Base-by-base conservation (phyloP, 2,888 invertebrate genomes). In the Apamea sordens region DNA sequence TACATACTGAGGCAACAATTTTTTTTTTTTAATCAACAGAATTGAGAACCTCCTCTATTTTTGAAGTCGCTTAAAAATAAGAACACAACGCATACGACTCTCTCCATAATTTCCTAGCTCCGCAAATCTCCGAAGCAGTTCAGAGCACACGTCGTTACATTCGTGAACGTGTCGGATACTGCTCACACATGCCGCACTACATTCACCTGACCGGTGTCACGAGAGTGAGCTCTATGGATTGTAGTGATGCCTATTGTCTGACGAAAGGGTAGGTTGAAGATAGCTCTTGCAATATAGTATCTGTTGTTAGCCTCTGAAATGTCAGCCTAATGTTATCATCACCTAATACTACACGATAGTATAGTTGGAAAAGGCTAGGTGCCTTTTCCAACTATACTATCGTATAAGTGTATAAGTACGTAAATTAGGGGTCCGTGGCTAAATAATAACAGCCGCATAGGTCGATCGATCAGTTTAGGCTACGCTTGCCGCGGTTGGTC, bases 151-250 rank as follows among this genome's bases (percentile, higher is more conserved):
- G 64, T 74, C 68, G 56, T 70, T 24, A 47, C 71, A 73, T 83
- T 63, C 64, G 44, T 65, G 72, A 63, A 67, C 65, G 75, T 83
- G 65, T 76, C 86, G 65, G 56, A 73, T 28, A 47, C 18, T 41
- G 53, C 67, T 59, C 56, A 76, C 73, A 50, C 83, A 50, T 61
- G 44, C 59, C 68, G 59, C 28, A 70, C n/a, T 72, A 24, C 67
- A 67, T 71, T 53, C 70, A 75, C 13, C 59, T 86, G 78, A 65
- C 74, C 59, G 63, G 24, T 63, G 63, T 50, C 53, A 64, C 69
- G 36, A 65, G 36, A 71, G 63, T 64, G 59, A 72, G 67, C 70
- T 85, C 63, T 63, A 67, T 72, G 63, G 36, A 71, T 68, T 64
- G 80, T 65, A 41, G 28, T 11, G 32, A 2, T 21, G 13, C 5